Base-by-base conservation (phyloP, 2,888 invertebrate genomes). In the Gastrophysa polygoni region DNA sequence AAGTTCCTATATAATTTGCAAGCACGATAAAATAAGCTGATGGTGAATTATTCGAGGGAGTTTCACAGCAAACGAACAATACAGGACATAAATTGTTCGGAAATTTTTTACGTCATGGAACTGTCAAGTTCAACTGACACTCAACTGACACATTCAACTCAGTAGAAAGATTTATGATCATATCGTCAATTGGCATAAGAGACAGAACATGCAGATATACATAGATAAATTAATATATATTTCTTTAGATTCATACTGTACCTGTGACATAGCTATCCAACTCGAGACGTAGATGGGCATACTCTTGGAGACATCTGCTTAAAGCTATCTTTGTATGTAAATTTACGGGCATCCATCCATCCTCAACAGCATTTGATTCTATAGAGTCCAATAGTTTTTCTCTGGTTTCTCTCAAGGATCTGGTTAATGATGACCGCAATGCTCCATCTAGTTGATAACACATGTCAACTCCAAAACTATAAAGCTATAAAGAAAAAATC, bases 361-460 rank as follows among this genome's bases (percentile, higher is more conserved):
- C 96, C 79, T 96, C 95, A 57, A 88, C 81, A 5, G 89, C 86
- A 73, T 88, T 86, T 59, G 89, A 83, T 80, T 91, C 92, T 71
- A 94, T 88, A 0, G 91, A 91, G 77, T 96, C 95, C 16, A 92
- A 84, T 69, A 92, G 85, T 78, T 93, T 94, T 69, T 93, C 92
- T 70, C 89, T 88, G 49, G 91, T 88, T 72, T 94, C 93, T 71
- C 86, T 86, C 62, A 96, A 83, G 18, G 91, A 89, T 81, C 89
- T 88, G 46, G 88, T 88, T 52, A 95, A 83, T 0, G 94, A 91
- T 10, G 87, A 86, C 66, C 93, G 86, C 62, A 98, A 83, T 66
- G 93, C 87, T 20, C 93, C 92, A 77, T 97, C 94, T 72, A 98
- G 85, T 78, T 95, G 93, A 81, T 96, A 98, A 68, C 92, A 89